Conservation (phyloP, 1,140 invertebrate species). For the Drosophila obscura region DNA sequence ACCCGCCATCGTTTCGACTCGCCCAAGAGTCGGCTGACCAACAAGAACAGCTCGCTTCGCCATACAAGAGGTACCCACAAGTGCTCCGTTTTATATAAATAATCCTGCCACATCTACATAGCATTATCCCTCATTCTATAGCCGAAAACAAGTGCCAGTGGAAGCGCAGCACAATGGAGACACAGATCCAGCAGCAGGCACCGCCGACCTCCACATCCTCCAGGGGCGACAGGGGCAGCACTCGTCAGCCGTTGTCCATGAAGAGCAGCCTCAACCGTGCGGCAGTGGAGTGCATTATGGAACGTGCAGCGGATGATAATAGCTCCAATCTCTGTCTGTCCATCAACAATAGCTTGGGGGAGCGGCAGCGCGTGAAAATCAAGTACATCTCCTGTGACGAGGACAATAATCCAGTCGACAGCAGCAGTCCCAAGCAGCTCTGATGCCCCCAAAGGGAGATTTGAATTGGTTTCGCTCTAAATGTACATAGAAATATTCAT, state of each 20-base stretch:
- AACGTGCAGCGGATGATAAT: constrained; percentile 49
- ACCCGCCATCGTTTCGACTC: constrained; percentile 62
- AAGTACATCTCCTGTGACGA: constrained; percentile 82
- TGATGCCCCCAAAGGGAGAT: constrained; percentile 22
- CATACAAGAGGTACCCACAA: constrained; percentile 65
- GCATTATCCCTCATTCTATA: constrained; percentile 32
- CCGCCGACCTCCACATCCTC: constrained; percentile 44
- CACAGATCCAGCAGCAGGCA: constrained; percentile 77
- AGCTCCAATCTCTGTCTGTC: constrained; percentile 77
- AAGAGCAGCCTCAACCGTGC: constrained; percentile 18
- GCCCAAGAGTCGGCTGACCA: constrained; percentile 61
- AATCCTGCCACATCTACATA: too few relatives aligned
- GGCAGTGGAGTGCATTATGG: constrained; percentile 67
- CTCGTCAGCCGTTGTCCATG: constrained; percentile 3
- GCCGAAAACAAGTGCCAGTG: constrained; percentile 73
- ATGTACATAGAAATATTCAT: constrained; percentile 17
- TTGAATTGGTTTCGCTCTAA: background rate
- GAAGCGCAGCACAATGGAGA: constrained; percentile 83
- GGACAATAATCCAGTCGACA: constrained; percentile 75
- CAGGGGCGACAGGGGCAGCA: constrained; percentile 31
- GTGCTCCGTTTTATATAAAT: background rate
- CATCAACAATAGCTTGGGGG: constrained; percentile 63
- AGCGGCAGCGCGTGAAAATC: constrained; percentile 73
- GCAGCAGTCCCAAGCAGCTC: constrained; percentile 37
- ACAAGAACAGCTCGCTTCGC: constrained; percentile 72